Evolutionary conservation across 2,113 vertebrate genomes (phyloP).

Genomic region (Spermophilus dauricus): DNA sequence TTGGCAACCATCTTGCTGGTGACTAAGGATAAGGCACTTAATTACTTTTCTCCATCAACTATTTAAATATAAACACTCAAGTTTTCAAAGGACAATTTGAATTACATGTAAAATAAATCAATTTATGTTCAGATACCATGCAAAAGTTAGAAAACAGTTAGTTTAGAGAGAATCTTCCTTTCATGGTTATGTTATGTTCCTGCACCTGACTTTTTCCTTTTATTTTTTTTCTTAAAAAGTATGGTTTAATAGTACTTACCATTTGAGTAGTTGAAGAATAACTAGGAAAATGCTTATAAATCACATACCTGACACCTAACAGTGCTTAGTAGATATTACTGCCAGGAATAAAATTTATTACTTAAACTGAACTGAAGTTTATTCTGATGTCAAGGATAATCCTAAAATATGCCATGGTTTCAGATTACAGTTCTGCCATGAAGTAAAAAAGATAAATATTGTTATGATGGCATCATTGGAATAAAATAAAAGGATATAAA

Average conservation of each 20-base stretch:
- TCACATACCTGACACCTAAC: not conserved
- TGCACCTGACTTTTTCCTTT: not conserved
- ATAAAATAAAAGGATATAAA: constrained; percentile 12
- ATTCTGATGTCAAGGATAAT: not conserved
- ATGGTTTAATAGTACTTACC: not conserved
- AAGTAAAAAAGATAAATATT: not conserved
- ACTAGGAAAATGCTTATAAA: not conserved
- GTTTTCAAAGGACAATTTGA: constrained; percentile 24
- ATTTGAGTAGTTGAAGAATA: constrained; percentile 22
- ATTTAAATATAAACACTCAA: constrained; percentile 40
- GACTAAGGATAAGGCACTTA: constrained; percentile 22
- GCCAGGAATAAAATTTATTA: constrained; percentile 15
- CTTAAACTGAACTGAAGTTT: constrained; percentile 1
- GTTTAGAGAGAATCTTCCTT: not conserved
- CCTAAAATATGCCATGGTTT: not conserved
- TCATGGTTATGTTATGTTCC: not conserved
- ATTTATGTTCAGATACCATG: not conserved
- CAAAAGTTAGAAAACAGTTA: constrained; percentile 12
- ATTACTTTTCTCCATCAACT: constrained; percentile 38
- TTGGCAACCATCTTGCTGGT: constrained; percentile 60
- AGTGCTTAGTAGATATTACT: not conserved
- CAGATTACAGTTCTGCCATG: not conserved
- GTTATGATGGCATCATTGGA: not conserved
- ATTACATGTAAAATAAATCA: not conserved
- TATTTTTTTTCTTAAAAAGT: not conserved